Percentiles rank a stretch among this genome's conserved stretches.
Conservation (phyloP, 2,113 vertebrate genomes). For the Microcebus jonahi region DNA sequence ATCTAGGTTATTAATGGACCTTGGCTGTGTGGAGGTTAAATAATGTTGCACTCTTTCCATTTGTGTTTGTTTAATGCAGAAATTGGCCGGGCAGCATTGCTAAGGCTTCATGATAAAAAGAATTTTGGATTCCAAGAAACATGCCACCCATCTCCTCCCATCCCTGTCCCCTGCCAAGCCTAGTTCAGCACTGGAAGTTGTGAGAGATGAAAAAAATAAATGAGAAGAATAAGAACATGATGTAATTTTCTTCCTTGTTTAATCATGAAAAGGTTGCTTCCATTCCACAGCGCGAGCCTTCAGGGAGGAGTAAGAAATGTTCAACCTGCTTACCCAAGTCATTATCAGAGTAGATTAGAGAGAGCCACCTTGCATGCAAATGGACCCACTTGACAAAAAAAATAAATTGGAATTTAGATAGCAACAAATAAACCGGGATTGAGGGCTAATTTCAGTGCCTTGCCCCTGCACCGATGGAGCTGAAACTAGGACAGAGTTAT, state of each 20-base stretch:
- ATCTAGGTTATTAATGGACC: not conserved
- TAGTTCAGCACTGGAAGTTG: not conserved
- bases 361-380: constrained; percentile 54
- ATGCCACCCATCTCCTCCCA: not conserved
- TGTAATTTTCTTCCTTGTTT: constrained; percentile 44
- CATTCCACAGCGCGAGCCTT: constrained; percentile 14
- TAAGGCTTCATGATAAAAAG: not conserved
- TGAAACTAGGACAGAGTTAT: not conserved
- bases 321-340: constrained; percentile 66
- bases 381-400: constrained; percentile 51
- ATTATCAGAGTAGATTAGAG: constrained; percentile 69
- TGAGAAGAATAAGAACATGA: not conserved
- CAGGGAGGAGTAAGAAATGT: constrained; percentile 47
- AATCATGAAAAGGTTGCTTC: constrained; percentile 47
- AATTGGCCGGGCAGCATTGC: not conserved
- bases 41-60: constrained; percentile 18
- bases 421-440: constrained; percentile 52
- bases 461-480: not conserved
- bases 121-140: constrained; percentile 29
- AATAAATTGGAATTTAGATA: constrained; percentile 64
- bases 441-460: not conserved
- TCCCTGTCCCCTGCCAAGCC: not conserved
- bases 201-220: not conserved
- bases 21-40: not conserved
- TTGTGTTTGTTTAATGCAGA: constrained; percentile 51